Base-by-base conservation (phyloP, 2,888 invertebrate species). In the Caenorhabditis wallacei region DNA sequence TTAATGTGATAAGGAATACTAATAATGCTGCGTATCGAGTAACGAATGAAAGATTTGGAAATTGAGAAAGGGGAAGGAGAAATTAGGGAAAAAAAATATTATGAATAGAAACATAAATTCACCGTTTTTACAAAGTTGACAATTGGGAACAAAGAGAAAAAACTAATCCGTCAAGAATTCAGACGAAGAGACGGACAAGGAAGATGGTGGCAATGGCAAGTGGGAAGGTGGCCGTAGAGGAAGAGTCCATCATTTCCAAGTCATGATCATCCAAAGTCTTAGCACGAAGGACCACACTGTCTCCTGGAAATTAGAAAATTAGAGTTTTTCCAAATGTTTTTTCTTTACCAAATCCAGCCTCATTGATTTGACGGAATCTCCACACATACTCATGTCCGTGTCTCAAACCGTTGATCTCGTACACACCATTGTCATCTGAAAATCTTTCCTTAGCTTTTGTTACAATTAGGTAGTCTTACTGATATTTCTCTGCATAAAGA, bases 361-460 rank as follows among this genome's bases (percentile, higher is more conserved):
- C 88, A 59, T 87, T 89, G 71, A 87, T 81, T 30, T 88, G 87
- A 18, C 85, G 72, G 84, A 91, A 89, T 61, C 88, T 85, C 85
- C 90, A 90, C 24, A 87, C 87, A 76, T 91, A 91, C 48, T 88
- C 85, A 11, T 86, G 85, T 72, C 86, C 84, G 40, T 87, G 85
- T 24, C 89, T 82, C 24, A 91, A 83, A 16, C 91, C 90, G 20
- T 37, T 76, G 48, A 90, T 80, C 48, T 89, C 89, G 68, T 90
- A 91, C 2, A 87, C 22, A 26, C 66, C 76, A 22, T 84, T 61
- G 0, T 82, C 80, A 2, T 82, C 88, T 82, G 71, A 20, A 78
- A 71, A 30, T n/a, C 16, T 24, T 22, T 24, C 20, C 1, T 22
- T 24, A 48, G 13, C 4, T n/a, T n/a, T 48, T 48, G 3, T 20